These are phyloP conservation scores for Drosophila orosa DNA, from an alignment of 1,140 invertebrate genomes.

Conservation along the genomic window DNA sequence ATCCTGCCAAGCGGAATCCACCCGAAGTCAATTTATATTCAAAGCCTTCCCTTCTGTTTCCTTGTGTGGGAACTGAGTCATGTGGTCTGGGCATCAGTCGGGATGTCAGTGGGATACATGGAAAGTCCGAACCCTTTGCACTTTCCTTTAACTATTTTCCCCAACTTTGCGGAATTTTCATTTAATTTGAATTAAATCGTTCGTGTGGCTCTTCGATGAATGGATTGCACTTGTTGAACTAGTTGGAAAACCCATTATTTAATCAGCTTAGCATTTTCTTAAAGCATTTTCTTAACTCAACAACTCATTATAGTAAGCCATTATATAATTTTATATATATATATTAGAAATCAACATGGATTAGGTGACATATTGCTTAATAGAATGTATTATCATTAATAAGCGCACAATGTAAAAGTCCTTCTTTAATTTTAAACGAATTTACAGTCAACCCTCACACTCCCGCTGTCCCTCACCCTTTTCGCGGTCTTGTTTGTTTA, in stretches of 20 bases:
- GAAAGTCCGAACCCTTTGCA: conserved; percentile 36
- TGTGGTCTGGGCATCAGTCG: conserved; percentile 40
- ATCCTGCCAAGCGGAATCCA: conserved; percentile 51
- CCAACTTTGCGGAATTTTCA: not conserved
- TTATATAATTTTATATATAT: not conserved
- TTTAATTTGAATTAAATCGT: not conserved
- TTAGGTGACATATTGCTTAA: not conserved
- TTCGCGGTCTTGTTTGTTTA: conserved; percentile 40
- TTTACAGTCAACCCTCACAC: not conserved
- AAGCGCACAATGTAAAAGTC: not conserved
- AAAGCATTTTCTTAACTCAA: not conserved
- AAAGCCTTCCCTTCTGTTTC: conserved; percentile 28
- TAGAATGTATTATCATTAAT: not conserved
- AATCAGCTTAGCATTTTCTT: not conserved
- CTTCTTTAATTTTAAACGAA: not conserved
- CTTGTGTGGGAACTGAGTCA: conserved; percentile 63
- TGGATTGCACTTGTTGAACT: not conserved
- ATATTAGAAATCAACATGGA: not conserved
- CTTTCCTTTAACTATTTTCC: not conserved
- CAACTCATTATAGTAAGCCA: not conserved
- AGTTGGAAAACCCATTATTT: not conserved
- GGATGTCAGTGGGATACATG: not conserved
- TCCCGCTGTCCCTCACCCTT: not conserved
- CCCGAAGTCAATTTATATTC: conserved; percentile 68
- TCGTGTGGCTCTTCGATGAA: not conserved